phyloP scores from a whole-genome alignment of 2,113 vertebrate species.

The Coptodon rendalli region DNA sequence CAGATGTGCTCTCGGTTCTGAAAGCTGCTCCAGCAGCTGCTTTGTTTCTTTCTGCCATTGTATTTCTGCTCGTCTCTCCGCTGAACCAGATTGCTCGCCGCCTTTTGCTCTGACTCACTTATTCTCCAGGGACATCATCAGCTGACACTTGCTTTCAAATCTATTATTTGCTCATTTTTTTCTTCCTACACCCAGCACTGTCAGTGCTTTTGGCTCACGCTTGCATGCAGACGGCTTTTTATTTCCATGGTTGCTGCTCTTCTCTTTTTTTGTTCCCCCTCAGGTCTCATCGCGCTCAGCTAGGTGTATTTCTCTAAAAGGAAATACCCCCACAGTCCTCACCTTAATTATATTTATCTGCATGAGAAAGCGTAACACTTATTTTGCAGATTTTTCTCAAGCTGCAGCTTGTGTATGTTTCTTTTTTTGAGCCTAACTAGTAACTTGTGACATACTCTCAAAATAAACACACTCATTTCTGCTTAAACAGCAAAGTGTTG shows the following conservation, averaged over 20 bases:
- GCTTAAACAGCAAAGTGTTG: background rate
- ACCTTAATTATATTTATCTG: background rate
- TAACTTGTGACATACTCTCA: background rate
- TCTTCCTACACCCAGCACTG: background rate
- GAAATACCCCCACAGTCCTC: background rate
- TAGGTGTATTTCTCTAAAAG: background rate
- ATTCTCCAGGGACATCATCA: background rate
- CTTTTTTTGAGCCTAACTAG: background rate
- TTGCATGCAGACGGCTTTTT: background rate
- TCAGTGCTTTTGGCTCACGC: background rate
- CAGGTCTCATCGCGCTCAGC: background rate
- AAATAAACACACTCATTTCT: background rate
- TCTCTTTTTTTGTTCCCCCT: background rate
- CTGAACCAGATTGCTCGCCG: background rate
- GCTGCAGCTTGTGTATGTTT: background rate
- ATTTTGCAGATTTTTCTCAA: background rate
- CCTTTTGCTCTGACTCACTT: background rate
- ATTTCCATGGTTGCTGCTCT: background rate
- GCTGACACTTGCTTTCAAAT: background rate
- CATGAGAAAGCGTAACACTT: background rate
- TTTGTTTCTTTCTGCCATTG: background rate
- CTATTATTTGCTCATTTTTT: background rate
- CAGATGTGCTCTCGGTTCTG: background rate
- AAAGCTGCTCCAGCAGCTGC: background rate
- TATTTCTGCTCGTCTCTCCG: background rate